These are phyloP conservation scores for Tokudaia muenninki DNA, from an alignment of 2,797 vertebrate genomes.

Conservation along the genomic window DNA sequence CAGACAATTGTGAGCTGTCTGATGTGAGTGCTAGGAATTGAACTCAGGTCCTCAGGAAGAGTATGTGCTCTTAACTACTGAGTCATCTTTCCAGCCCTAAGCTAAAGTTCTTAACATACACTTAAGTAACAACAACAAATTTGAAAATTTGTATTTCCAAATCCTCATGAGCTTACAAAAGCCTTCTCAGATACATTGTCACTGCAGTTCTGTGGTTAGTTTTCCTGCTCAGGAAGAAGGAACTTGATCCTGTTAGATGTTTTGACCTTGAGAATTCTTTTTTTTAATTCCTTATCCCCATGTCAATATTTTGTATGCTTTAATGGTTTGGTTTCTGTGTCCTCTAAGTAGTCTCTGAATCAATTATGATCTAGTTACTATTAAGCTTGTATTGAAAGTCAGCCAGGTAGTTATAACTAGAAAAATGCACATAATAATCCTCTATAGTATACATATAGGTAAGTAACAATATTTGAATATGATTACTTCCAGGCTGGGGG, in stretches of 20 bases:
- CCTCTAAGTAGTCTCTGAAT: slow-evolving; percentile 6
- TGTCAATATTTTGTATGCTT: slow-evolving; percentile 42
- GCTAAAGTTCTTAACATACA: slow-evolving; percentile 17
- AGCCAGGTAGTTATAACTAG: slow-evolving; percentile 33
- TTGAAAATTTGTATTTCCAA: slow-evolving; percentile 56
- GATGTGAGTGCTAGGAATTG: too few relatives aligned
- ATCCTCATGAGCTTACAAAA: not conserved
- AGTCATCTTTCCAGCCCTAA: not conserved
- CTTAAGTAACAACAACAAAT: slow-evolving; percentile 39
- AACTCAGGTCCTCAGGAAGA: too few relatives aligned
- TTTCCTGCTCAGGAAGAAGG: not conserved
- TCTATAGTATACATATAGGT: not conserved
- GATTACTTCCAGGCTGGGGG: not conserved
- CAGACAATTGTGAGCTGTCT: too few relatives aligned
- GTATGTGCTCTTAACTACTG: too few relatives aligned
- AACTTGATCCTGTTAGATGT: not conserved
- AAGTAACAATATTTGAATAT: not conserved
- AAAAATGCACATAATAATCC: slow-evolving; percentile 31
- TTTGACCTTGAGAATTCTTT: slow-evolving; percentile 1
- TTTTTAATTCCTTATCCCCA: not conserved
- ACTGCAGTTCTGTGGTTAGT: slow-evolving; percentile 36
- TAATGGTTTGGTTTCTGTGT: slow-evolving; percentile 49
- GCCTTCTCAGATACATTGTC: not conserved
- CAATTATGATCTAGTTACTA: slow-evolving; percentile 25
- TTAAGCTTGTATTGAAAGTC: slow-evolving; percentile 51